Conservation (phyloP, 2,888 invertebrate species). For the Drosophila lutescens region DNA sequence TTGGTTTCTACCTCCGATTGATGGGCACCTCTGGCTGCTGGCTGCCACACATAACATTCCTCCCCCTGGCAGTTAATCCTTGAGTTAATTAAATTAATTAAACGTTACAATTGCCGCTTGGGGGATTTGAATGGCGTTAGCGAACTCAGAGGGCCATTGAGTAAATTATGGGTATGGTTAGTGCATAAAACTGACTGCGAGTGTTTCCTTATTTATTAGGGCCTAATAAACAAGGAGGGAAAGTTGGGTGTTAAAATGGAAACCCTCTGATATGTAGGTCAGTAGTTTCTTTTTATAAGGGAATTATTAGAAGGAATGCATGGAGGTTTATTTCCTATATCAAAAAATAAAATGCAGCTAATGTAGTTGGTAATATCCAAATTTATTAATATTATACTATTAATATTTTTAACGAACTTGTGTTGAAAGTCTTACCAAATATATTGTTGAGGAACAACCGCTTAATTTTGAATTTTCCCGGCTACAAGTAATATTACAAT, state of each 20-base stretch:
- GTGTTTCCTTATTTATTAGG: neutral
- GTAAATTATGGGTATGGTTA: constrained; percentile 21
- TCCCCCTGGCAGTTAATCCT: constrained; percentile 59
- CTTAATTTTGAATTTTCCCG: too few species aligned
- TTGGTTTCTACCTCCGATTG: constrained; percentile 15
- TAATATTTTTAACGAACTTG: too few species aligned
- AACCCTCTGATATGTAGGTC: neutral
- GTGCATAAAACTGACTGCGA: constrained; percentile 14
- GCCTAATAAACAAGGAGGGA: neutral
- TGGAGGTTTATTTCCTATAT: too few species aligned
- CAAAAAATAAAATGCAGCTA: too few species aligned
- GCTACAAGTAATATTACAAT: too few species aligned
- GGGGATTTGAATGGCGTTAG: constrained; percentile 58
- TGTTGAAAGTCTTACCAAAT: too few species aligned
- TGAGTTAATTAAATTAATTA: constrained; percentile 79
- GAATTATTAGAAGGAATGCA: too few species aligned
- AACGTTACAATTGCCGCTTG: constrained; percentile 67
- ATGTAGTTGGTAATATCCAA: too few species aligned
- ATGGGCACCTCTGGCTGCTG: constrained; percentile 28
- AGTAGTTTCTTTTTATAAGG: neutral
- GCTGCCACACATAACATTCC: constrained; percentile 35
- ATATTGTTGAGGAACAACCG: too few species aligned
- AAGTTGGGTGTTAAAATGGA: neutral
- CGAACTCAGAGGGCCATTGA: neutral
- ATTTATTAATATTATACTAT: too few species aligned